These are phyloP conservation scores for Fukomys damarensis DNA, from an alignment of 2,113 vertebrate genomes.

Conservation along the genomic window DNA sequence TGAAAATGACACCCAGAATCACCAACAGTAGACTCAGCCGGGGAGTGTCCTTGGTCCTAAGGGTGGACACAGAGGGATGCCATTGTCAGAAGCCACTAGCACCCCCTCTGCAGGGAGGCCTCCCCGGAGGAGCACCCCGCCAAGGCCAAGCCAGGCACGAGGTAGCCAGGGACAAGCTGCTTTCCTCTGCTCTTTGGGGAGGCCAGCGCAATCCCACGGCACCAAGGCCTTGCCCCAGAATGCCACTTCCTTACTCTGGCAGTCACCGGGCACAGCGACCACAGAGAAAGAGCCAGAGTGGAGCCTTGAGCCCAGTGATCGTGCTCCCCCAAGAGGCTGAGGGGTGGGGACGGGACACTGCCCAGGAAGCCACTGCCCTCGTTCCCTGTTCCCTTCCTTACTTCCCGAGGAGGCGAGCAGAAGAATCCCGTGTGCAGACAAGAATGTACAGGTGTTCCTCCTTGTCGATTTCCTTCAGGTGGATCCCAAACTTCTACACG, in stretches of 20 bases:
- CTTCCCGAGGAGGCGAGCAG: slow-evolving; percentile 69
- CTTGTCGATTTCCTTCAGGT: slow-evolving; percentile 92
- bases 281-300: not conserved
- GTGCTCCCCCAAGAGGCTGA: not conserved
- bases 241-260: not conserved
- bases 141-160: not conserved
- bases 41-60: slow-evolving; percentile 84
- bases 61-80: not conserved
- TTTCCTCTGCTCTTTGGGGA: not conserved
- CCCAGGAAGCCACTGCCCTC: not conserved
- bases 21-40: slow-evolving; percentile 91
- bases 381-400: slow-evolving; percentile 35
- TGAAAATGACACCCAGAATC: slow-evolving; percentile 93
- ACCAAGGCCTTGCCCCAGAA: not conserved
- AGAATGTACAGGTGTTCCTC: slow-evolving; percentile 94
- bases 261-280: not conserved
- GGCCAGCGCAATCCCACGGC: not conserved
- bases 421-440: slow-evolving; percentile 86
- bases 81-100: not conserved
- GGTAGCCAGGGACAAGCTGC: not conserved
- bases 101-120: not conserved
- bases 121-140: not conserved
- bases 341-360: not conserved
- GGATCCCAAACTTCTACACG: slow-evolving; percentile 92
- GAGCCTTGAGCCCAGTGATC: not conserved